Conservation (phyloP, 2,113 vertebrate species). For the Microtus montanus region DNA sequence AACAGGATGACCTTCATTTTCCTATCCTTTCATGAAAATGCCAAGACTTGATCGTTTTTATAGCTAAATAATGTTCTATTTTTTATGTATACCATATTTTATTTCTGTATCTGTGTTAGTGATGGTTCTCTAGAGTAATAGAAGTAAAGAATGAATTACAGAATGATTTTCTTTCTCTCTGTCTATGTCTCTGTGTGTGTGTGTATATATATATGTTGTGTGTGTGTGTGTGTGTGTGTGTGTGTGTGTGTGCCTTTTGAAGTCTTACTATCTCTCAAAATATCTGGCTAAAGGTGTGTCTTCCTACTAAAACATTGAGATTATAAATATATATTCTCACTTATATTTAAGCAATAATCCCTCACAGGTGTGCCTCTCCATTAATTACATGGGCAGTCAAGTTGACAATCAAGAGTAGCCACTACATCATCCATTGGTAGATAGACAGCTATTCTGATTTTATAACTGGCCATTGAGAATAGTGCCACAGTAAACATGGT, state of each 20-base stretch:
- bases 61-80: not conserved
- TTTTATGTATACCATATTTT: not conserved
- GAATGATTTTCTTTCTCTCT: not conserved
- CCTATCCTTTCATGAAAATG: not conserved
- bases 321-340: not conserved
- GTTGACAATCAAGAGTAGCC: not conserved
- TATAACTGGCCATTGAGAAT: not conserved
- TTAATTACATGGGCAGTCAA: not conserved
- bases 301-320: not conserved
- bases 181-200: too few relatives aligned
- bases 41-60: not conserved
- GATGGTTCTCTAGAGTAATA: not conserved
- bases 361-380: fast-evolving
- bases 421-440: not conserved
- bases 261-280: not conserved
- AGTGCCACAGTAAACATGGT: not conserved
- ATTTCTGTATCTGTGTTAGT: not conserved
- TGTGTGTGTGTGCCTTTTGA: not conserved
- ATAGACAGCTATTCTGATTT: not conserved
- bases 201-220: too few relatives aligned
- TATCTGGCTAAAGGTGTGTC: not conserved
- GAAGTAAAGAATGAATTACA: not conserved
- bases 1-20: not conserved
- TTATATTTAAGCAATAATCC: not conserved
- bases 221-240: too few relatives aligned